Evolutionary conservation across 2,888 invertebrate genomes (phyloP), one percentile per base, ranked within the genome.

Genomic region (Eurois occulta): DNA sequence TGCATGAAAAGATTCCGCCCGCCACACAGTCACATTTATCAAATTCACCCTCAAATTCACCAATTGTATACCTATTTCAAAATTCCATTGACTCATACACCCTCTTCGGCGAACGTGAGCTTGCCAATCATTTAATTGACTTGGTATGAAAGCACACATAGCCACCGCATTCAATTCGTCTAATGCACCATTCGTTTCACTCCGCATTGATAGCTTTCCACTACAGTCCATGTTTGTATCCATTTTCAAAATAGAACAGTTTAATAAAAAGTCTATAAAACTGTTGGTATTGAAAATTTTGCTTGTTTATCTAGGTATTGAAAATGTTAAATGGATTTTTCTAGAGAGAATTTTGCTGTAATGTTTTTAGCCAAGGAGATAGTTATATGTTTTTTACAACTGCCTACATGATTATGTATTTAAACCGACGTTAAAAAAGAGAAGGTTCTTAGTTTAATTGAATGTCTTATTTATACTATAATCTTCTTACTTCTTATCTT

Each of bases 111-210:
- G 32, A 41, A 68, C 62, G 62, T 43, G 41, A 55, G 65, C 32
- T 52, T 18, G 55, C 65, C 81, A 86, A 85, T 87, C 77, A 85
- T 80, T 87, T 80, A 88, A 85, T 81, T 87, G 85, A 75, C 65
- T 73, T 13, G 43, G 38, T 71, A 64, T 81, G 77, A 78, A 88
- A 84, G 72, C 81, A 66, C 41, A 82, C 78, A 83, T 77, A 38
- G 72, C 71, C 38, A 75, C 70, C 76, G 72, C 76, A 77, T 81
- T 79, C 82, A 88, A 88, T 88, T 87, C 78, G 65, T 80, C 80
- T 87, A 88, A 84, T 88, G 88, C 83, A 85, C 77, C 38, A 79
- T 76, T 79, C 81, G 83, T 86, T 82, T 82, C 68, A 77, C 74
- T 78, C 66, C 69, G 52, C 67, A 77, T 72, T 78, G 74, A 80